Percentiles rank a stretch among this genome's conserved stretches.
Conservation (phyloP, 2,888 invertebrate species). For the Heliconius erato region DNA sequence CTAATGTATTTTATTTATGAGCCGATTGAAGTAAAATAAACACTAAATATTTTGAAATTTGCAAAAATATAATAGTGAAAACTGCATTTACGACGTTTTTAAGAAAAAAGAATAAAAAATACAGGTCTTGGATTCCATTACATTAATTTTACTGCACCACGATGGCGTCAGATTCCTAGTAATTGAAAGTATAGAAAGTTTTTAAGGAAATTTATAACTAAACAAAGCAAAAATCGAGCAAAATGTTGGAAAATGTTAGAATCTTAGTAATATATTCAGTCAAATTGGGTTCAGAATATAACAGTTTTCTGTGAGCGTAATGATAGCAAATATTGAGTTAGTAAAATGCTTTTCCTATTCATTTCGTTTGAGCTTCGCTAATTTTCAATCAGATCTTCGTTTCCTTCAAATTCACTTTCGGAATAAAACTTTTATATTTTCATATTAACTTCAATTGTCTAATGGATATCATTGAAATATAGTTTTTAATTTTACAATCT, state of each 20-base stretch:
- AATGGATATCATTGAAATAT: background rate
- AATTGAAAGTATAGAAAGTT: background rate
- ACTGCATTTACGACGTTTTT: too few species aligned
- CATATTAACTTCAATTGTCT: background rate
- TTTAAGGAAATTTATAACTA: background rate
- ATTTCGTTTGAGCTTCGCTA: background rate
- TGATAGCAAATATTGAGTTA: background rate
- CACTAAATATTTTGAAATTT: too few species aligned
- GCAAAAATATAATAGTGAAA: too few species aligned
- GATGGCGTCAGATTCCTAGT: too few species aligned
- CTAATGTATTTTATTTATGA: too few species aligned
- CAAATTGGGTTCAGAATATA: background rate
- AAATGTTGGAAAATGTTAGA: background rate
- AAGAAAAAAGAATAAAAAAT: too few species aligned
- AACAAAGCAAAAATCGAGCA: background rate
- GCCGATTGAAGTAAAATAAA: too few species aligned
- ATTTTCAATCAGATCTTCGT: background rate
- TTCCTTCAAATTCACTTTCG: background rate
- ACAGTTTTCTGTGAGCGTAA: background rate
- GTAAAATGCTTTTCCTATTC: slow-evolving; percentile 1
- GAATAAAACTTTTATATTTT: background rate
- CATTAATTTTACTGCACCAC: too few species aligned
- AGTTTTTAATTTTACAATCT: background rate
- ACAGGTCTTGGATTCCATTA: too few species aligned
- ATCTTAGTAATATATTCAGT: background rate